Conservation (phyloP, 2,888 invertebrate species). For the Melinopterus prodromus region DNA sequence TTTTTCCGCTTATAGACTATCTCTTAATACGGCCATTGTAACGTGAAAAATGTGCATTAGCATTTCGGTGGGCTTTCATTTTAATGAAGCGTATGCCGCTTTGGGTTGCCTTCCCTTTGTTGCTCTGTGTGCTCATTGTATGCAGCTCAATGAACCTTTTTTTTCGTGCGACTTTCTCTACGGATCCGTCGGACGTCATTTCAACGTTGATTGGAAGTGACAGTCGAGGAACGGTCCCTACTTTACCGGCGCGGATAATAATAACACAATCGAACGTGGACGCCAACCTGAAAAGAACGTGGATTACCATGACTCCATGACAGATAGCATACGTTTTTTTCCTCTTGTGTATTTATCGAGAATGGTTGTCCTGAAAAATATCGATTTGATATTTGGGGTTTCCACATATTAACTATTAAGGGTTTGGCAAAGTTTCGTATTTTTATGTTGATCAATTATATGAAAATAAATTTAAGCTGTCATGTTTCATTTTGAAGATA, state of each 20-base stretch:
- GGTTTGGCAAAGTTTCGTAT: no score
- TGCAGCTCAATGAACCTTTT: not conserved
- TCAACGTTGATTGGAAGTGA: constrained; percentile 4
- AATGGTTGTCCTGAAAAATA: not conserved
- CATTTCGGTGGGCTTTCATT: not conserved
- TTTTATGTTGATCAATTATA: no score
- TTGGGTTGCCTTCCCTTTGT: not conserved
- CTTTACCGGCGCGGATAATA: not conserved
- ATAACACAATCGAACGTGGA: not conserved
- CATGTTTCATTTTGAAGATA: no score
- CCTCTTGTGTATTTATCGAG: not conserved
- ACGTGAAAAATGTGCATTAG: not conserved
- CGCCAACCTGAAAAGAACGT: not conserved
- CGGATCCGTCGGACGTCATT: not conserved
- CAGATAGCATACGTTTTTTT: not conserved
- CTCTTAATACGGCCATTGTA: not conserved
- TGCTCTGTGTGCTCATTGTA: not conserved
- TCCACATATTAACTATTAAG: no score
- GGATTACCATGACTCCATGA: not conserved
- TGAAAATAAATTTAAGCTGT: no score
- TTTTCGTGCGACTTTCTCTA: constrained; percentile 4
- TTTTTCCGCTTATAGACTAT: not conserved
- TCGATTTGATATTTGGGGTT: not conserved
- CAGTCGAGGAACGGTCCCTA: constrained; percentile 4
- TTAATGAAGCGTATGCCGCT: constrained; percentile 4